Conservation (phyloP, 2,888 invertebrate species). For the Megastigmus dorsalis region DNA sequence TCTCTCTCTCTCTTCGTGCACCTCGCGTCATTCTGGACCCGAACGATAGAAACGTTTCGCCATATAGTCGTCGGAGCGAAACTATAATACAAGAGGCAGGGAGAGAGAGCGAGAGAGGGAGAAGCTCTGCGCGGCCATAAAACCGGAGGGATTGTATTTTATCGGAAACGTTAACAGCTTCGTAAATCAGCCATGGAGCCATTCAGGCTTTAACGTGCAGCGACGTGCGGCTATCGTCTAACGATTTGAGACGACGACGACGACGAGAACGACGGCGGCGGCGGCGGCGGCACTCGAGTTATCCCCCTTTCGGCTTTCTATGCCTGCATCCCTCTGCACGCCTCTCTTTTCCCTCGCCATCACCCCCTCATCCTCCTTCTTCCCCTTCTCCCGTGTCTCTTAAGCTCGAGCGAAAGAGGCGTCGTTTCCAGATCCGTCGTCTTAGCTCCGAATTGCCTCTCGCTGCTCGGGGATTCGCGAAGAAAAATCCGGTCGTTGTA, state of each 20-base stretch:
- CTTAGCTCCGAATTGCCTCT: constrained; percentile 19
- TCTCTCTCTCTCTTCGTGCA: neutral
- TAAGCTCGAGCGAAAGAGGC: constrained; percentile 41
- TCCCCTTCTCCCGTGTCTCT: no score
- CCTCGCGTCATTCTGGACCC: neutral
- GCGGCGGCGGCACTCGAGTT: neutral
- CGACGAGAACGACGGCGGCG: constrained; percentile 3
- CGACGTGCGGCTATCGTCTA: constrained; percentile 59
- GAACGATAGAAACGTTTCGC: constrained; percentile 42
- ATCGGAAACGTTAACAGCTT: constrained; percentile 71
- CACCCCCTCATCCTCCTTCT: neutral
- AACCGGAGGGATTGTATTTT: constrained; percentile 68
- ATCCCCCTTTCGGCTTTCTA: constrained; percentile 1
- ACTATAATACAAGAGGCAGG: constrained; percentile 19
- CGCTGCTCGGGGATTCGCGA: neutral
- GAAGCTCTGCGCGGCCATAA: constrained; percentile 64
- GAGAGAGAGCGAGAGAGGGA: neutral
- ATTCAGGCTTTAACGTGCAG: constrained; percentile 60
- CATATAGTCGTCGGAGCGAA: neutral
- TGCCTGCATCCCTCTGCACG: no score
- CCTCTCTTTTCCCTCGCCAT: neutral
- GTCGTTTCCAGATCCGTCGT: constrained; percentile 43
- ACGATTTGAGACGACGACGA: constrained; percentile 62
- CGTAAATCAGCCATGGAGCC: constrained; percentile 67
- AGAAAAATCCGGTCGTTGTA: no score